Conservation (phyloP, 2,113 vertebrate species). For the Thymallus thymallus region DNA sequence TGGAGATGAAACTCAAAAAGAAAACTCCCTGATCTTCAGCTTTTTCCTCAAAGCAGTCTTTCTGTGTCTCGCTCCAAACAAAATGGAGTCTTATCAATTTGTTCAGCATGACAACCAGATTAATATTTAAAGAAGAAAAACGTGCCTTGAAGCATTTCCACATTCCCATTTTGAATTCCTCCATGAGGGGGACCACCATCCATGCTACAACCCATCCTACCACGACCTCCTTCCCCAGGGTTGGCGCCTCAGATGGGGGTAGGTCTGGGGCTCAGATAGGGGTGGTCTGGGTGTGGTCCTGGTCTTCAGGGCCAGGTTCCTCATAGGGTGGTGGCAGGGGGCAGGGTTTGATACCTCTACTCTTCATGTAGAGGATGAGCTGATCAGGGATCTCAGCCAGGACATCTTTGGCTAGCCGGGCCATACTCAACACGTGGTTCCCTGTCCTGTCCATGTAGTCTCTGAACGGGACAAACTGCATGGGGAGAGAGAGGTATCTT, state of each 20-base stretch:
- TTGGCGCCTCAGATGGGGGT: slow-evolving; percentile 2
- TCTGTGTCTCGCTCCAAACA: slow-evolving; percentile 28
- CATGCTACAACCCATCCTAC: slow-evolving; percentile 7
- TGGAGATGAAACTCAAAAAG: slow-evolving; percentile 13
- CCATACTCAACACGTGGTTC: slow-evolving; percentile 91
- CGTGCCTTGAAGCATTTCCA: slow-evolving; percentile 15
- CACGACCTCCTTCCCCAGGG: background rate
- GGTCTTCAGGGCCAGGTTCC: slow-evolving; percentile 74
- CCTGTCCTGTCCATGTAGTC: slow-evolving; percentile 90
- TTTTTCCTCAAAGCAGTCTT: slow-evolving; percentile 14
- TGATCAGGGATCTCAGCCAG: slow-evolving; percentile 93
- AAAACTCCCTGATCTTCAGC: slow-evolving; percentile 30
- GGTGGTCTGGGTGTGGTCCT: slow-evolving; percentile 56
- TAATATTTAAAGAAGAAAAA: slow-evolving; percentile 20
- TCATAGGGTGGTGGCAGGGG: background rate
- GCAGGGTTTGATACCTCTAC: slow-evolving; percentile 75
- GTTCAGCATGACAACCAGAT: slow-evolving; percentile 19
- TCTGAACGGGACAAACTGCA: slow-evolving; percentile 90
- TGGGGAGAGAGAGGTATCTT: background rate
- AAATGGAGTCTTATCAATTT: slow-evolving; percentile 43
- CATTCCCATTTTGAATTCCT: background rate
- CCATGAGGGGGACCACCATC: slow-evolving; percentile 1
- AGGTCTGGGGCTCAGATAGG: slow-evolving; percentile 53
- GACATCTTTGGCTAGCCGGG: slow-evolving; percentile 87
- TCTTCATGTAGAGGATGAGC: slow-evolving; percentile 92